Conservation (phyloP, 2,113 vertebrate genomes). For the Platanista minor region DNA sequence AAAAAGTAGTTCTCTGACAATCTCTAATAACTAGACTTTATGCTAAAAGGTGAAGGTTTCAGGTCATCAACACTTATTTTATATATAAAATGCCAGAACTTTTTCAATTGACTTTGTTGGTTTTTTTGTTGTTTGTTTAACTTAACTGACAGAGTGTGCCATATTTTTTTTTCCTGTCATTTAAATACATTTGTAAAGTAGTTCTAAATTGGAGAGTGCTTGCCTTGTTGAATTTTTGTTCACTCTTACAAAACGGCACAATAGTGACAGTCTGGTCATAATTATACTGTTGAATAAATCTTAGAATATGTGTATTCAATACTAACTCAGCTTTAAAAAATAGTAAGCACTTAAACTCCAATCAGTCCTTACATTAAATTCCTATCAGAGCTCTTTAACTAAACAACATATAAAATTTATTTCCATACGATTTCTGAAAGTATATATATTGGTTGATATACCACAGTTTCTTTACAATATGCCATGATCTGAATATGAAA, state of each 20-base stretch:
- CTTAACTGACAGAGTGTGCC: not conserved
- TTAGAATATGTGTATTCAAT: not conserved
- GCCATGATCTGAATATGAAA: not conserved
- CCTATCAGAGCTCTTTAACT: not conserved
- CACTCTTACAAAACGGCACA: constrained; percentile 36
- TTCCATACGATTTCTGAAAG: not conserved
- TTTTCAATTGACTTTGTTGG: not conserved
- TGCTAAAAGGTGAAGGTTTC: not conserved
- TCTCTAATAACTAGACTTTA: not conserved
- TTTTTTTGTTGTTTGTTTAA: constrained; percentile 33
- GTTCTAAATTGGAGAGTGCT: constrained; percentile 10
- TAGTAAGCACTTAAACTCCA: not conserved
- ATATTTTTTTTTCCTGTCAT: not conserved
- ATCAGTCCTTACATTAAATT: not conserved
- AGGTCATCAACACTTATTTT: not conserved
- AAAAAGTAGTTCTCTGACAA: not conserved
- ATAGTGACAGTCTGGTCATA: constrained; percentile 34
- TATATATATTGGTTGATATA: not conserved
- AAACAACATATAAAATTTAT: not conserved
- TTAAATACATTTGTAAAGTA: constrained; percentile 39
- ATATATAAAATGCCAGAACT: not conserved
- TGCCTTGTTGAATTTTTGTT: constrained; percentile 55
- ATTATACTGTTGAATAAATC: constrained; percentile 53
- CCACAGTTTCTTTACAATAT: not conserved
- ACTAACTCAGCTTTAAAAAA: constrained; percentile 36